Evolutionary conservation across 2,888 invertebrate species (phyloP), one percentile per base, ranked within the genome.

Genomic region (Rhingia rostrata): DNA sequence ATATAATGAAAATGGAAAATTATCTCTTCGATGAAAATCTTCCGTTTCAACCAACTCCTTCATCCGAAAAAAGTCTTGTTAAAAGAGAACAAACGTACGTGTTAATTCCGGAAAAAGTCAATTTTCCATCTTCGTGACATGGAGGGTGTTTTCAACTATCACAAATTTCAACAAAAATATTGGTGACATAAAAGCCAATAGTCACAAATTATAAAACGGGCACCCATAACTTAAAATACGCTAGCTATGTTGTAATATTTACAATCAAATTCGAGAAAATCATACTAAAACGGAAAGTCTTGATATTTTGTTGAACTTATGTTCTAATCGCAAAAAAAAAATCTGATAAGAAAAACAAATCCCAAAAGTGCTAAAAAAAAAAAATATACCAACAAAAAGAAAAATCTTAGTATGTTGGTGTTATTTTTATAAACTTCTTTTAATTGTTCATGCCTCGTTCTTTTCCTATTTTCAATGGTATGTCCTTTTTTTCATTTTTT

Each of bases 121-220:
- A 88, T 87, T 88, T 87, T 88, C 87, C 87, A 87, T 86, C 87
- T 86, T 86, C 87, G 87, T 86, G 87, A 86, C 86, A 87, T 87
- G 88, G 88, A 88, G 88, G 88, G 88, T 88, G 88, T 88, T 87
- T 88, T 88, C 87, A 84, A 75, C 86, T 82, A 85, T 86, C 80
- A 75, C 86, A 86, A 86, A 85, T 72, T 86, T 85, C 86, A 88
- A 86, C 74, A 80, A 84, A 82, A 85, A 80, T 81, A 73, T 67
- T 81, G 77, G 84, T 72, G 81, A 81, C 69, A 74, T 54, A 60
- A 85, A 81, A 61, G 39, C 49, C 63, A 77, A 72, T 75, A 69
- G 53, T 63, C 58, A 22, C 49, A 58, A 49, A 56, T 14, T 33
- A 9, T 43, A 69, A 74, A 47, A 41, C 64, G 67, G 60, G 30